Base-by-base conservation (phyloP, 2,797 vertebrate genomes). In the Fistularia tabacaria region DNA sequence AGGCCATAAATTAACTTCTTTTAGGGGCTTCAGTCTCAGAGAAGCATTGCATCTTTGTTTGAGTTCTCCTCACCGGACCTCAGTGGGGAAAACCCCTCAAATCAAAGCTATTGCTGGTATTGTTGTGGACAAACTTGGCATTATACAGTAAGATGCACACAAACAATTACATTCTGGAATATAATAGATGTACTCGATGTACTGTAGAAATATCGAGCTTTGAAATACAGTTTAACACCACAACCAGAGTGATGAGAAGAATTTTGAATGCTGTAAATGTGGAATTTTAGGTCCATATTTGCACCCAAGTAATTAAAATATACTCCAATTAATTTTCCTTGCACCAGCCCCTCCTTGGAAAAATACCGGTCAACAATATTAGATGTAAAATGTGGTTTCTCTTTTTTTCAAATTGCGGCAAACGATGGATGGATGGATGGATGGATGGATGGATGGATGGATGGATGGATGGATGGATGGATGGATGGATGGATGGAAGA, bases 1-100 rank as follows among this genome's bases (percentile, higher is more conserved):
- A 83, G 84, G 79, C 88, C 86, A 90, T 92, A 91, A 91, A 90
- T 91, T 90, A 91, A 85, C 86, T 88, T 89, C 86, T 87, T 85
- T 86, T 88, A n/a, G 83, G 85, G 76, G 82, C 81, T 79, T 64
- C 42, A 25, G 80, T 59, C 76, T 65, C 74, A 45, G 75, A 82
- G 80, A 86, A 87, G 75, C 87, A 83, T 79, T 85, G 83, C 74
- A 76, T 87, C 83, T 88, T 84, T 82, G 81, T 84, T 82, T 77
- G 75, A 75, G 71, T 70, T 74, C 63, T 75, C 67, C 67, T 56
- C 59, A 56, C 64, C 66, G 66, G 60, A 64, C 67, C 66, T 63
- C 69, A 78, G 75, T 76, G 46, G 36, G 9, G 53, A 51, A 46
- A 73, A 57, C 63, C 60, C 51, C 64, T 74, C 75, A 59, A 71